A percentile compares a stretch with the other conserved stretches of the same genome.
Conservation (phyloP, 1,140 invertebrate genomes). For the Laodelphax striatellus region DNA sequence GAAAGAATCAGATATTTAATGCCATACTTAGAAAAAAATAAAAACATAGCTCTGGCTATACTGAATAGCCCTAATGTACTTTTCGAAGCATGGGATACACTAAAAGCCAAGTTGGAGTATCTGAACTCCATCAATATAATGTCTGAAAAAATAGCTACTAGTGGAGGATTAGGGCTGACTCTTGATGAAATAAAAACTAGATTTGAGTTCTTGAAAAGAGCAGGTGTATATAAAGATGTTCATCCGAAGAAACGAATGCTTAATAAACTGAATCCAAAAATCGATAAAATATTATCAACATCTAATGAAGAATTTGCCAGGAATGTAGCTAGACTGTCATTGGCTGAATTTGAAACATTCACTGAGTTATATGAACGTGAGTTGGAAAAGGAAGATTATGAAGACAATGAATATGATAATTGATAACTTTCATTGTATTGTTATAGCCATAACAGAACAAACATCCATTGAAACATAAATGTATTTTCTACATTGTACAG, state of each 20-base stretch:
- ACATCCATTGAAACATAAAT: not conserved
- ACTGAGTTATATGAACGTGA: not conserved
- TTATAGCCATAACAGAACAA: not conserved
- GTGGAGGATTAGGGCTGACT: not conserved
- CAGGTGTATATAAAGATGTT: not conserved
- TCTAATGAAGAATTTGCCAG: not conserved
- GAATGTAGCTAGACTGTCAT: not conserved
- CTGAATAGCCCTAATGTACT: not conserved
- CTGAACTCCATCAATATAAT: not conserved
- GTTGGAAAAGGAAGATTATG: not conserved
- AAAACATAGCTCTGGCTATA: not conserved
- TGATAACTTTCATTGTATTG: not conserved
- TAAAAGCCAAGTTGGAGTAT: not conserved
- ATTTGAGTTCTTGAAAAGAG: not conserved
- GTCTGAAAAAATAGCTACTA: not conserved
- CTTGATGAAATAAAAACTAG: not conserved
- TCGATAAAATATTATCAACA: not conserved
- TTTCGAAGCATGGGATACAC: not conserved
- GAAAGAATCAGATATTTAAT: not conserved
- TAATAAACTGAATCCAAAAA: not conserved
- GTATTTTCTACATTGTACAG: not conserved
- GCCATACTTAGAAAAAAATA: not conserved
- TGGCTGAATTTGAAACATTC: not conserved
- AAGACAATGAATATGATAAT: not conserved
- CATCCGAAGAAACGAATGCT: not conserved